These are phyloP conservation scores for Gallinago stenura DNA, from an alignment of 2,797 vertebrate species.

Conservation along the genomic window DNA sequence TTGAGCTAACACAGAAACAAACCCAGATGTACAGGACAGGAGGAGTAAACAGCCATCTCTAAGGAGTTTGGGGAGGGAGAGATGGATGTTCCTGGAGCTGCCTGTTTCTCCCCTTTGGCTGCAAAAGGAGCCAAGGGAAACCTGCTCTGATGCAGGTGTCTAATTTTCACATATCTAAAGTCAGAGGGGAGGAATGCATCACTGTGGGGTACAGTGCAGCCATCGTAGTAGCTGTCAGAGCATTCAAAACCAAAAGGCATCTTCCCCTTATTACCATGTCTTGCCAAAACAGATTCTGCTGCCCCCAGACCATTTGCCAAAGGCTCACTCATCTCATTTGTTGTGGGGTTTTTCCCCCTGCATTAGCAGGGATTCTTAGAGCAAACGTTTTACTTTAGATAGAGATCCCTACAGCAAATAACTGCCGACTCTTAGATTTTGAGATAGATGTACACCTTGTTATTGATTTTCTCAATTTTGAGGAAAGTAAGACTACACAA, in stretches of 20 bases:
- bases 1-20: neutral
- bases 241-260: neutral
- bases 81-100: neutral
- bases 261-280: neutral
- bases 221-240: fast-evolving
- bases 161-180: neutral
- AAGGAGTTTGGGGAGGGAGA: neutral
- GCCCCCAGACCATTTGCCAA: neutral
- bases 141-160: neutral
- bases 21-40: neutral
- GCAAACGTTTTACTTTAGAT: neutral
- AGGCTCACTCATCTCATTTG: neutral
- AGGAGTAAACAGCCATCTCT: neutral
- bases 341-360: neutral
- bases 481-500: neutral
- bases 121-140: neutral
- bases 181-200: neutral
- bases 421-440: neutral
- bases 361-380: neutral
- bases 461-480: neutral
- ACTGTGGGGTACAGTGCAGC: neutral
- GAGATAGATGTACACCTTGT: neutral
- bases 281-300: neutral
- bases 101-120: neutral
- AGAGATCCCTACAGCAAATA: neutral